Base-by-base conservation (phyloP, 2,113 vertebrate genomes). In the Jaculus jaculus region DNA sequence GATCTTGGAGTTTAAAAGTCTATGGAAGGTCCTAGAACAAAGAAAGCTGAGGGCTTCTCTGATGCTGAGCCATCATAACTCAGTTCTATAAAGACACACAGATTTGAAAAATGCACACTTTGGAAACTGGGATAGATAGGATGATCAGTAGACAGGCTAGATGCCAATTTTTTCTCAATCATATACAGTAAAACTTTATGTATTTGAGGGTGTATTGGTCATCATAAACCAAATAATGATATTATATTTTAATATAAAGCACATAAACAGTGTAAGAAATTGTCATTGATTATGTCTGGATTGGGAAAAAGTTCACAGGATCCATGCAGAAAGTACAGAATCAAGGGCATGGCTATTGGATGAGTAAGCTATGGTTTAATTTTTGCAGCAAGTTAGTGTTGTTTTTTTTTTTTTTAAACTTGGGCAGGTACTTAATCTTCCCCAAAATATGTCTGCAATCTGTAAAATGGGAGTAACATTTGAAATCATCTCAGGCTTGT, bases 221-320 rank as follows among this genome's bases (percentile, higher is more conserved):
- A 51, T 54, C 47, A 51, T 75, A n/a, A 61, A 58, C 15, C 17
- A 71, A 37, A 54, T 58, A 61, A 32, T 77, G 3, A 7, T 6
- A 17, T 61, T 94, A 34, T 37, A 89, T 84, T 94, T 94, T 91
- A 89, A 86, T 88, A n/a, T 66, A 60, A 91, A 58, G 58, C 75
- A 54, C 10, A 42, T 2, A 77, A 23, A 20, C 60, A 61, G 83
- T 81, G 8, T 42, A 80, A 39, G 37, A 71, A 72, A 24, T n/a
- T 42, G 30, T 79, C 13, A 63, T 34, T 66, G 16, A 91, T 86
- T 80, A 54, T 82, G n/a, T 68, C 47, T 72, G 32, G 16, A 71
- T 3, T 51, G 51, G 28, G 75, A 77, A 75, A 58, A 54, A 89
- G 4, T 87, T 87, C 51, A 26, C 73, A 39, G 74, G 15, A 37